A percentile compares a stretch with the other conserved stretches of the same genome.
Evolutionary conservation across 2,113 vertebrate species (phyloP).

Genomic region (Urocitellus parryii): DNA sequence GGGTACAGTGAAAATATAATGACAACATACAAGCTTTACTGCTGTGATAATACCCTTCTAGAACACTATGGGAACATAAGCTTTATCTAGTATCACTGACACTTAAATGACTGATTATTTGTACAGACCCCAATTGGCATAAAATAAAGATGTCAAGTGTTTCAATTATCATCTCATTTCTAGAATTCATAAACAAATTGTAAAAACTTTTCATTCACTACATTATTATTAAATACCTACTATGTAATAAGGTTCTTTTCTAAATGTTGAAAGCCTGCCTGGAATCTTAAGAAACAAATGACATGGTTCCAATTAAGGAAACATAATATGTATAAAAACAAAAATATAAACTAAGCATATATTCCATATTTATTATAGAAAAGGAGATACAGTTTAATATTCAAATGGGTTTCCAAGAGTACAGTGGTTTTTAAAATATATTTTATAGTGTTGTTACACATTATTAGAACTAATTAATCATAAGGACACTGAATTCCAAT

Average conservation of each 20-base stretch:
- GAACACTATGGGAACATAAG: background rate
- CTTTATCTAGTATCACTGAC: background rate
- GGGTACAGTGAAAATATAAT: background rate
- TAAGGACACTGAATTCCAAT: background rate
- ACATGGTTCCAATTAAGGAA: background rate
- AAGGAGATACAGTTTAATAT: background rate
- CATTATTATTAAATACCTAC: background rate
- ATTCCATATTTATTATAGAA: background rate
- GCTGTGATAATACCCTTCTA: background rate
- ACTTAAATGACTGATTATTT: constrained; percentile 39
- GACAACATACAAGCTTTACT: background rate
- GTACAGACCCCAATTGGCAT: constrained; percentile 32
- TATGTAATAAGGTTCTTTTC: background rate
- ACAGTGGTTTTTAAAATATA: background rate
- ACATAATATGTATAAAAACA: background rate
- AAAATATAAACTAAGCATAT: constrained; percentile 32
- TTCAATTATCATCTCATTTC: constrained; percentile 49
- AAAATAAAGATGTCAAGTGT: constrained; percentile 65
- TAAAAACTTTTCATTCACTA: constrained; percentile 27
- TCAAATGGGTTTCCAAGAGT: background rate
- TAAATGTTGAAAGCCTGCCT: constrained; percentile 15
- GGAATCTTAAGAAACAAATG: constrained; percentile 28
- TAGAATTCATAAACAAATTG: constrained; percentile 57
- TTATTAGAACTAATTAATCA: background rate
- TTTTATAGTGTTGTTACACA: background rate